Evolutionary conservation across 2,113 vertebrate species (phyloP), one percentile per base, ranked within the genome.

Genomic region (Indicator indicator): DNA sequence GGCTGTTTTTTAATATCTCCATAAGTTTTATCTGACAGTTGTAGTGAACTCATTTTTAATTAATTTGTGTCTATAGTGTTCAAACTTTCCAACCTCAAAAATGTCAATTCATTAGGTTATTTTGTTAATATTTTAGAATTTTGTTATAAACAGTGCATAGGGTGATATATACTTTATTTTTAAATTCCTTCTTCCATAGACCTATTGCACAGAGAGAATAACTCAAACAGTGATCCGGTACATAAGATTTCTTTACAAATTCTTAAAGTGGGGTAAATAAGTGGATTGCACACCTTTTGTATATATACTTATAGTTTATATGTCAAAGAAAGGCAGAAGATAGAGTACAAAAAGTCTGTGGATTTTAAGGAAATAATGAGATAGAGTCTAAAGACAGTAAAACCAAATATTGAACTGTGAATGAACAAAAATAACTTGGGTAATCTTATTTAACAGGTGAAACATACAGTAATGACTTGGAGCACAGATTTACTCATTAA

Each of bases 381-480:
- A 54, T 81, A 58, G 11, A 59, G 15, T 52, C 24, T 55, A 79
- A 78, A 82, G 9, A 20, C 2, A 64, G 5, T 16, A 69, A 68
- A 79, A 54, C 27, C 69, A 69, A 50, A 19, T 72, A 59, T 48
- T 71, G 33, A 89, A 68, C 32, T 11, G 5, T 48, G 21, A 85
- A 48, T 1, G 1, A 1, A 20, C 1, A 17, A 59, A 70, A 70
- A 64, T 18, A 9, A 3, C 11, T 30, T 48, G 14, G 33, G 17
- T 42, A 72, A 59, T 23, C 44, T 60, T 85, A 60, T 9, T 67
- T 28, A 78, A 68, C 15, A 42, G 1, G 3, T 81, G 46, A 83
- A 68, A 56, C 2, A 13, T 28, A 59, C 44, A 44, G 42, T 40
- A 33, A 59, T 74, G 67, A 67, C 1, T 62, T 74, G 9, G 5